Percentiles rank a stretch among this genome's conserved stretches.
Conservation (phyloP, 1,140 invertebrate genomes). For the Lepidostoma basale region DNA sequence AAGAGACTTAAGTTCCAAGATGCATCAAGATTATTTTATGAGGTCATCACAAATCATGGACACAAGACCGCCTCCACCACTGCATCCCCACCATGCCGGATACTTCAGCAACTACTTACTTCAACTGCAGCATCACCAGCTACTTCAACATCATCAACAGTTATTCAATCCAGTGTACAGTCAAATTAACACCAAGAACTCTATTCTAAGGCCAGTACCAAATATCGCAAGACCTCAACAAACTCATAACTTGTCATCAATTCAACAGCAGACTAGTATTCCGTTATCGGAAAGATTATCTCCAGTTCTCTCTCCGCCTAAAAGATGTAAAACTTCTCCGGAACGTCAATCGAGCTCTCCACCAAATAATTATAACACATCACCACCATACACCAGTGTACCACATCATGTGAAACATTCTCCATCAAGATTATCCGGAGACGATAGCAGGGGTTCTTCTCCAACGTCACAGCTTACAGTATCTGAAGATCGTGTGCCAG, state of each 20-base stretch:
- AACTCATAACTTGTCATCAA: conserved; percentile 44
- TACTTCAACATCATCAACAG: conserved; percentile 65
- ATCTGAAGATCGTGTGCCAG: conserved; percentile 58
- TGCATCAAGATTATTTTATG: conserved; percentile 51
- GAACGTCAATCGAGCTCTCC: conserved; percentile 49
- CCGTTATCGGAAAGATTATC: conserved; percentile 42
- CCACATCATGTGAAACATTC: conserved; percentile 49
- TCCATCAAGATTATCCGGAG: conserved; percentile 48
- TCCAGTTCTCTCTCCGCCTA: not conserved
- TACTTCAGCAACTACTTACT: conserved; percentile 68
- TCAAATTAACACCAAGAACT: conserved; percentile 41
- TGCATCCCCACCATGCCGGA: conserved; percentile 65
- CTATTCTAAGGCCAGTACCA: conserved; percentile 47
- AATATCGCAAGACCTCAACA: conserved; percentile 46
- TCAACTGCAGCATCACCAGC: conserved; percentile 65
- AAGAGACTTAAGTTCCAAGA: conserved; percentile 59
- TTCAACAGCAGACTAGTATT: conserved; percentile 34
- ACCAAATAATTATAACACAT: conserved; percentile 52
- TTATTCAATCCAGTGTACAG: conserved; percentile 54
- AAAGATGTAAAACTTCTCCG: conserved; percentile 55
- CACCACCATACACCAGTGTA: conserved; percentile 49
- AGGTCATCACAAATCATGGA: conserved; percentile 52
- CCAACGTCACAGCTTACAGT: conserved; percentile 64
- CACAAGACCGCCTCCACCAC: conserved; percentile 56
- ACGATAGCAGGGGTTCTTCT: conserved; percentile 62